Percentiles rank a stretch among this genome's conserved stretches.
Conservation (phyloP, 1,140 invertebrate genomes). For the Tetranychus urticae region DNA sequence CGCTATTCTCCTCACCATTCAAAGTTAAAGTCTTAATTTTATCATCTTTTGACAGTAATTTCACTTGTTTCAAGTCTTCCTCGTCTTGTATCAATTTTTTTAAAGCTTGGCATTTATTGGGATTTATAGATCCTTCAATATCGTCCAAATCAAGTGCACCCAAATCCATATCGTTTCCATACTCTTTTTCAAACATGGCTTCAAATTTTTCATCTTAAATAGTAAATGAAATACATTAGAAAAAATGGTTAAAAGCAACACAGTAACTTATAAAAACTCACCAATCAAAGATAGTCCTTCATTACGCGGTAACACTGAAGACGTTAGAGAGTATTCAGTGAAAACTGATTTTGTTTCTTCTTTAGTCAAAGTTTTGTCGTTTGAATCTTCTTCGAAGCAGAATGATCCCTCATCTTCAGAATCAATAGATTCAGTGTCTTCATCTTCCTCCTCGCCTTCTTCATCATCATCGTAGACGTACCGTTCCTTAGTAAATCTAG, state of each 20-base stretch:
- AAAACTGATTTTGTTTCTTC: slow-evolving; percentile 67
- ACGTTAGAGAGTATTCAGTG: slow-evolving; percentile 81
- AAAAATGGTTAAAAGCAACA: neutral
- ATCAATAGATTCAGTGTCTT: neutral
- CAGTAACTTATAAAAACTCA: neutral
- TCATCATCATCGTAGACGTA: slow-evolving; percentile 6
- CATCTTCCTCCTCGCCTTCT: slow-evolving; percentile 1
- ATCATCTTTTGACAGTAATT: neutral
- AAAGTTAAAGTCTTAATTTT: neutral
- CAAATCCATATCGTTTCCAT: slow-evolving; percentile 60
- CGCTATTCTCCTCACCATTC: neutral
- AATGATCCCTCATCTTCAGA: neutral
- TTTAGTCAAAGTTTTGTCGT: slow-evolving; percentile 18
- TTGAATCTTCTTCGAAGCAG: neutral
- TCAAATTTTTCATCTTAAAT: slow-evolving; percentile 74
- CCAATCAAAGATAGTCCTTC: slow-evolving; percentile 31
- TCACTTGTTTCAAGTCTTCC: neutral
- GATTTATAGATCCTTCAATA: slow-evolving; percentile 4
- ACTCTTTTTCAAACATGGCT: slow-evolving; percentile 23
- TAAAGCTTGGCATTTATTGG: neutral
- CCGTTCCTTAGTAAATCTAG: neutral
- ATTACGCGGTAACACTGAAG: slow-evolving; percentile 65
- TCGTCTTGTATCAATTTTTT: neutral
- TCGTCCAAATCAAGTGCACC: slow-evolving; percentile 34
- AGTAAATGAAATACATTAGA: neutral